A percentile compares a stretch with the other conserved stretches of the same genome.
phyloP scores from a whole-genome alignment of 2,888 invertebrate genomes.

The Lasioglossum leucozonium region DNA sequence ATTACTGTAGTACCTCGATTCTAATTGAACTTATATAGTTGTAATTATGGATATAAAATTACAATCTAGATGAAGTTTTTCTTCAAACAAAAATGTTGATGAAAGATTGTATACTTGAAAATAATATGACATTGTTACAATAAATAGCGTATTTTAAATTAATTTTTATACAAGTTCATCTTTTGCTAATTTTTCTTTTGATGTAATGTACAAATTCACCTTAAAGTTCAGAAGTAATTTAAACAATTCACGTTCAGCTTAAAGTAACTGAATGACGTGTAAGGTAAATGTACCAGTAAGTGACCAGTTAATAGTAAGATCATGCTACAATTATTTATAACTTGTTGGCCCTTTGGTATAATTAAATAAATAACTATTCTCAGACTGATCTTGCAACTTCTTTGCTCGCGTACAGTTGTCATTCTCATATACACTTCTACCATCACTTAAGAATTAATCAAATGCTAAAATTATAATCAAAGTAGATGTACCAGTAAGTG shows the following conservation, averaged over 20 bases:
- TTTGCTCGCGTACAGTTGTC: neutral
- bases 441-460: neutral
- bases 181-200: conserved; percentile 9
- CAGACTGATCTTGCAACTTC: neutral
- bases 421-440: neutral
- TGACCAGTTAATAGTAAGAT: conserved; percentile 5
- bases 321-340: neutral
- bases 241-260: conserved; percentile 6
- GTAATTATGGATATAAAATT: conserved; percentile 50
- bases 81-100: conserved; percentile 36
- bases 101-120: conserved; percentile 41
- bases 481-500: neutral
- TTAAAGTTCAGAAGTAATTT: conserved; percentile 12
- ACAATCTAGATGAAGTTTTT: conserved; percentile 44
- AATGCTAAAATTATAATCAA: neutral
- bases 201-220: conserved; percentile 24
- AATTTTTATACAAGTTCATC: conserved; percentile 30
- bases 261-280: conserved; percentile 15
- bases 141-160: conserved; percentile 50
- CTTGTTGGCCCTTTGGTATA: neutral
- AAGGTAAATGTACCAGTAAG: neutral
- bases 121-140: conserved; percentile 46
- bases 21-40: conserved; percentile 53
- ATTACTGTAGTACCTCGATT: conserved; percentile 67
- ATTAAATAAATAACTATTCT: neutral